Conservation (phyloP, 1,140 invertebrate species). For the Drosophila busckii region DNA sequence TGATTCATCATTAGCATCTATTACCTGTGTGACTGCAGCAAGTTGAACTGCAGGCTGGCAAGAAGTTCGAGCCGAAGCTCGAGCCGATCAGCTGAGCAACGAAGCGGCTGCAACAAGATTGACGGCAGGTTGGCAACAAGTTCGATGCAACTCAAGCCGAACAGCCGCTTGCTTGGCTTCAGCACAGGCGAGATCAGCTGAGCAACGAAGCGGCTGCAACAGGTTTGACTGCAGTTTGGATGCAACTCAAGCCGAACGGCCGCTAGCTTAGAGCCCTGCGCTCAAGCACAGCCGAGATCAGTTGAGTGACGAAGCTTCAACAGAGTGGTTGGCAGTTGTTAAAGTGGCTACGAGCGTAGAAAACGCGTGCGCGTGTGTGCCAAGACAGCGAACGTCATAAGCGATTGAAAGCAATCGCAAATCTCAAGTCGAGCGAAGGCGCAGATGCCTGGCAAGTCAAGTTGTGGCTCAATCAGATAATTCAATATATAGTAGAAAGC, state of each 20-base stretch:
- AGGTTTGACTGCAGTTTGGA: slow-evolving; percentile 35
- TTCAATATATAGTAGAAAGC: too few species aligned
- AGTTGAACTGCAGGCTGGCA: too few species aligned
- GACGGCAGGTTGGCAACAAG: too few species aligned
- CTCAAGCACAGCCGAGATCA: slow-evolving; percentile 25
- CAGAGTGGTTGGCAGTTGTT: slow-evolving; percentile 40
- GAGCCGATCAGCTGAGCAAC: slow-evolving; percentile 7
- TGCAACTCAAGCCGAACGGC: slow-evolving; percentile 29
- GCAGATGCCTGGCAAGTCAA: too few species aligned
- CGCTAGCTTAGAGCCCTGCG: slow-evolving; percentile 20
- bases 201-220: slow-evolving; percentile 31
- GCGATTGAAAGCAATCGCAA: too few species aligned
- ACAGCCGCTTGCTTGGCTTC: slow-evolving; percentile 30
- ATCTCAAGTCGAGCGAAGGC: too few species aligned
- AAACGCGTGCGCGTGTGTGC: slow-evolving; percentile 26
- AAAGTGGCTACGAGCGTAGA: slow-evolving; percentile 2
- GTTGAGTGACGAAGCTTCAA: slow-evolving; percentile 50
- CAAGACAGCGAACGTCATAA: background rate
- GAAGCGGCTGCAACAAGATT: too few species aligned
- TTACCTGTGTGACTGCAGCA: too few species aligned
- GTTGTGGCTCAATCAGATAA: too few species aligned
- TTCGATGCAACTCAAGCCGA: too few species aligned
- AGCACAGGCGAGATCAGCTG: slow-evolving; percentile 3
- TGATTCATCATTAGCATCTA: too few species aligned
- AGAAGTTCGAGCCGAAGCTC: too few species aligned